Conservation (phyloP, 1,140 invertebrate genomes). For the Gonatopus flavifemur region DNA sequence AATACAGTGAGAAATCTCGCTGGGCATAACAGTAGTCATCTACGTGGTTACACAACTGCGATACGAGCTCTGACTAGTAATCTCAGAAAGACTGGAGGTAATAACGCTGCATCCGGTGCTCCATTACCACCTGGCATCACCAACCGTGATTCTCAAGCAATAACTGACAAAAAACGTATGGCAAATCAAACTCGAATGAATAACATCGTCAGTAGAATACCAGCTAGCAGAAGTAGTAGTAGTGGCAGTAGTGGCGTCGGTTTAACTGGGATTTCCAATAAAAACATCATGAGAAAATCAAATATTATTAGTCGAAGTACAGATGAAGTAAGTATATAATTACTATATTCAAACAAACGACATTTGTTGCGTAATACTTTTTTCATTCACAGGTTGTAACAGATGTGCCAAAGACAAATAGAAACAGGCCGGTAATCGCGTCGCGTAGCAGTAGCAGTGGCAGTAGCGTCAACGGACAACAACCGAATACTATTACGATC, state of each 20-base stretch:
- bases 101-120: slow-evolving; percentile 17
- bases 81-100: slow-evolving; percentile 40
- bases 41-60: slow-evolving; percentile 50
- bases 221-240: slow-evolving; percentile 71
- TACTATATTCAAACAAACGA: too few species aligned
- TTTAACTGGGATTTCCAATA: slow-evolving; percentile 47
- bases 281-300: too few species aligned
- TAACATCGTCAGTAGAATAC: slow-evolving; percentile 59
- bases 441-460: slow-evolving; percentile 70
- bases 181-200: slow-evolving; percentile 28
- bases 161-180: slow-evolving; percentile 45
- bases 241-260: slow-evolving; percentile 70
- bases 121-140: slow-evolving; percentile 30
- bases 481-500: slow-evolving; percentile 22
- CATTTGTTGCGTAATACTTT: too few species aligned
- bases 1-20: slow-evolving; percentile 73
- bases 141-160: too few species aligned
- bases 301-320: too few species aligned
- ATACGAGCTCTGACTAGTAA: slow-evolving; percentile 51
- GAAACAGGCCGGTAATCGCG: slow-evolving; percentile 49
- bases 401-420: slow-evolving; percentile 20
- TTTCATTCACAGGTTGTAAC: slow-evolving; percentile 15
- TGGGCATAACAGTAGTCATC: slow-evolving; percentile 40
- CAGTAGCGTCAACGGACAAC: slow-evolving; percentile 64
- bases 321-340: too few species aligned